phyloP scores from a whole-genome alignment of 2,888 invertebrate genomes.

The Biston stratarius region DNA sequence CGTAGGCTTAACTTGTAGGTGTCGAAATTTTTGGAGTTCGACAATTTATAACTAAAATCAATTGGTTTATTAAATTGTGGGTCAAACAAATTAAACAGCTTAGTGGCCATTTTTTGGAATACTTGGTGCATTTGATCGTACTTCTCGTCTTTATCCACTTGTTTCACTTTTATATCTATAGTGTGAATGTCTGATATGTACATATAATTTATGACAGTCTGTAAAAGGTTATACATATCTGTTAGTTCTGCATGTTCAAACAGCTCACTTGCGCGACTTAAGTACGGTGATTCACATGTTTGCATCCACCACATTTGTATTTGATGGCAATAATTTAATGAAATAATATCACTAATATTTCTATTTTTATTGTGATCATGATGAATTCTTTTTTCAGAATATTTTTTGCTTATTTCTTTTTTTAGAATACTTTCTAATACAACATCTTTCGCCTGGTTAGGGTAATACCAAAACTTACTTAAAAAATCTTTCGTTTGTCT shows the following conservation, averaged over 20 bases:
- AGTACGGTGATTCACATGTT: conserved; percentile 48
- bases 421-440: conserved; percentile 53
- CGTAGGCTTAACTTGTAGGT: not conserved
- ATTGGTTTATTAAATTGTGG: not conserved
- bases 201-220: conserved; percentile 55
- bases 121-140: not conserved
- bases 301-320: conserved; percentile 62
- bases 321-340: conserved; percentile 56
- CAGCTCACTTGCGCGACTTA: conserved; percentile 49
- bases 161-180: conserved; percentile 1
- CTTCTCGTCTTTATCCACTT: not conserved
- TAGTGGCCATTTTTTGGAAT: not conserved
- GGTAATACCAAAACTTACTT: conserved; percentile 57
- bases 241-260: conserved; percentile 55
- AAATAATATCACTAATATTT: conserved; percentile 53
- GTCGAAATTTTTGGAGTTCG: not conserved
- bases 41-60: not conserved
- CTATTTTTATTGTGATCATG: conserved; percentile 40
- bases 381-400: not conserved
- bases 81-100: not conserved
- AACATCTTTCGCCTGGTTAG: conserved; percentile 58
- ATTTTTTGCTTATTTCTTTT: conserved; percentile 47
- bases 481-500: conserved; percentile 52
- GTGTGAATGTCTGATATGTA: conserved; percentile 27
- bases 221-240: conserved; percentile 53